A percentile compares a stretch with the other conserved stretches of the same genome.
Evolutionary conservation across 2,113 vertebrate genomes (phyloP).

Genomic region (Nothoprocta pentlandii): DNA sequence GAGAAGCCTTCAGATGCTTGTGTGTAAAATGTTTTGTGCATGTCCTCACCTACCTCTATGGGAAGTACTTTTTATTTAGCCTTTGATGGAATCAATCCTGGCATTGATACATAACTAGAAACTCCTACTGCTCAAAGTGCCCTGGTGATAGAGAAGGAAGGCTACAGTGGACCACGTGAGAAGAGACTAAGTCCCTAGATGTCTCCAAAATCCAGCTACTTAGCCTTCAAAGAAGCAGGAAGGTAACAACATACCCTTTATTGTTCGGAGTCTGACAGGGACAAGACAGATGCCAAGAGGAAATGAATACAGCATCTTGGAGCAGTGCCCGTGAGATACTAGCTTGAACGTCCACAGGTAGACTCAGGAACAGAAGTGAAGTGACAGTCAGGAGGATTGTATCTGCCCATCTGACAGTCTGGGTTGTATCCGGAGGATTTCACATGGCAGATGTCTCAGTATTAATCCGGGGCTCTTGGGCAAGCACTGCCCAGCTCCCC

Average conservation of each 20-base stretch:
- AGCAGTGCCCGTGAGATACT: not conserved
- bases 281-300: too few relatives aligned
- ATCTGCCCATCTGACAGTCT: too few relatives aligned
- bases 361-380: not conserved
- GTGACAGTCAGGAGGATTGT: not conserved
- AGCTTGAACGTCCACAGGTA: not conserved
- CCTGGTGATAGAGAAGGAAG: rapidly evolving
- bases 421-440: not conserved
- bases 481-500: not conserved
- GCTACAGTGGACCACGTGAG: not conserved
- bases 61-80: not conserved
- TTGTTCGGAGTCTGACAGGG: not conserved
- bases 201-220: not conserved
- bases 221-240: not conserved
- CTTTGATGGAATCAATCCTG: not conserved
- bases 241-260: not conserved
- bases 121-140: not conserved
- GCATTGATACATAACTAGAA: not conserved
- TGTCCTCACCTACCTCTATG: not conserved
- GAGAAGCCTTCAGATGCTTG: not conserved
- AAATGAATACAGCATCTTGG: not conserved
- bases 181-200: not conserved
- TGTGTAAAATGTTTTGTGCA: not conserved
- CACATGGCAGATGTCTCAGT: not conserved
- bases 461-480: not conserved